Conservation (phyloP, 2,113 vertebrate species). For the Prionailurus bengalensis region DNA sequence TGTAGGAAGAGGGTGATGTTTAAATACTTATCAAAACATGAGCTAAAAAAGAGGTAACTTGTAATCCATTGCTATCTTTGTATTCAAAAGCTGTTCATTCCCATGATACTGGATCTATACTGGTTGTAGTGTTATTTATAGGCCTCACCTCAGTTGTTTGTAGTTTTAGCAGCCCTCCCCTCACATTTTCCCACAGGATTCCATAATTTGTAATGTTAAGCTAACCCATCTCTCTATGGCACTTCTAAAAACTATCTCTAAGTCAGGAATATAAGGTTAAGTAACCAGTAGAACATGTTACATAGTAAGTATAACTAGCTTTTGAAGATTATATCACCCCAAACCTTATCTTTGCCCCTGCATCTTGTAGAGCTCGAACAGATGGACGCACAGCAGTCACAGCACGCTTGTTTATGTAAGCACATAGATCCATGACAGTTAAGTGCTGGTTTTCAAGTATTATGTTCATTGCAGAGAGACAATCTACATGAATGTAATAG, state of each 20-base stretch:
- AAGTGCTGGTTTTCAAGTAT: background rate
- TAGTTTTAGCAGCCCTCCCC: background rate
- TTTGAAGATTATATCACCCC: background rate
- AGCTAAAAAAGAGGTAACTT: background rate
- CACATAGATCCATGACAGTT: background rate
- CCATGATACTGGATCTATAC: background rate
- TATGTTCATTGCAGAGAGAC: background rate
- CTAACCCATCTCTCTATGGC: background rate
- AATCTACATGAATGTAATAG: background rate
- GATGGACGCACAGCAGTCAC: constrained; percentile 15
- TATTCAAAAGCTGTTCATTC: constrained; percentile 25
- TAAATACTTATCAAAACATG: constrained; percentile 13
- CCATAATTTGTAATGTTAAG: background rate
- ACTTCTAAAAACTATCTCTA: background rate
- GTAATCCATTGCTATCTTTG: background rate
- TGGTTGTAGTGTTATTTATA: background rate
- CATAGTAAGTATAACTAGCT: background rate
- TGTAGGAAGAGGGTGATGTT: background rate
- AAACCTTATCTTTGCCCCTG: background rate
- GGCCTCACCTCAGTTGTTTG: background rate
- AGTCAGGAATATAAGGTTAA: constrained; percentile 20
- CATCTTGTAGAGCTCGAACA: constrained; percentile 6
- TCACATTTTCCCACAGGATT: constrained; percentile 32
- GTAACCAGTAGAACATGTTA: background rate
- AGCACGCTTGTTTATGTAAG: background rate